Evolutionary conservation across 2,888 invertebrate genomes (phyloP).

Genomic region (Hemithea aestivaria): DNA sequence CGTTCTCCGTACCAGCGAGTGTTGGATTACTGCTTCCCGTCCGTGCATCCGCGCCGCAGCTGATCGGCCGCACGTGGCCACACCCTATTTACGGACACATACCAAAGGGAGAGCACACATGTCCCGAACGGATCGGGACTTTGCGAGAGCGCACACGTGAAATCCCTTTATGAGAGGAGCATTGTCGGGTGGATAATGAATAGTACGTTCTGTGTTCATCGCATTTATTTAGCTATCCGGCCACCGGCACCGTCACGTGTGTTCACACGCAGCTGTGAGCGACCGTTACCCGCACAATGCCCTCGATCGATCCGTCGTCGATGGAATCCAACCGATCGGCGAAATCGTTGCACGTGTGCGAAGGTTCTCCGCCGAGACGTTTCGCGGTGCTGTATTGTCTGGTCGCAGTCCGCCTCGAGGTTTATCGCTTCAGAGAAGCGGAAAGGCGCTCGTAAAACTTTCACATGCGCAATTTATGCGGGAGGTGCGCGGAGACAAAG

Average conservation of each 20-base stretch:
- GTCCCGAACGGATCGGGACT: conserved; percentile 77
- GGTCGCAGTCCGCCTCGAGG: conserved; percentile 43
- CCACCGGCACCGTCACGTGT: conserved; percentile 74
- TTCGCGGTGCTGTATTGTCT: conserved; percentile 70
- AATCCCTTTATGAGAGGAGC: conserved; percentile 76
- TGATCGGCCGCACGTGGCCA: conserved; percentile 77
- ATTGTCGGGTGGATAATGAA: conserved; percentile 75
- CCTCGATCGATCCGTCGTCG: conserved; percentile 74
- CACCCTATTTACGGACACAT: conserved; percentile 78
- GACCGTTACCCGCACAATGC: conserved; percentile 78
- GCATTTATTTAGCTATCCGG: conserved; percentile 78
- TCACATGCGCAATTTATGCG: conserved; percentile 74
- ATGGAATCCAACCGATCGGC: conserved; percentile 70
- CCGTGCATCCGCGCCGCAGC: conserved; percentile 74
- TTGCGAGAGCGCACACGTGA: conserved; percentile 75
- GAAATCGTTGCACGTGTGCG: conserved; percentile 70
- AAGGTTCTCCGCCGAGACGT: conserved; percentile 56
- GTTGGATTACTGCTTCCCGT: conserved; percentile 76
- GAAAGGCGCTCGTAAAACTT: conserved; percentile 76
- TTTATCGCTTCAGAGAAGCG: conserved; percentile 71
- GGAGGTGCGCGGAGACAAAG: conserved; percentile 67
- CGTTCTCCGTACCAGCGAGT: conserved; percentile 60
- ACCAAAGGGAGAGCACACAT: conserved; percentile 75
- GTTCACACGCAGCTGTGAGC: conserved; percentile 74
- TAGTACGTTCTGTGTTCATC: conserved; percentile 64